Evolutionary conservation across 2,888 invertebrate genomes (phyloP), one percentile per base, ranked within the genome.

Genomic region (Heliconius charithonia): DNA sequence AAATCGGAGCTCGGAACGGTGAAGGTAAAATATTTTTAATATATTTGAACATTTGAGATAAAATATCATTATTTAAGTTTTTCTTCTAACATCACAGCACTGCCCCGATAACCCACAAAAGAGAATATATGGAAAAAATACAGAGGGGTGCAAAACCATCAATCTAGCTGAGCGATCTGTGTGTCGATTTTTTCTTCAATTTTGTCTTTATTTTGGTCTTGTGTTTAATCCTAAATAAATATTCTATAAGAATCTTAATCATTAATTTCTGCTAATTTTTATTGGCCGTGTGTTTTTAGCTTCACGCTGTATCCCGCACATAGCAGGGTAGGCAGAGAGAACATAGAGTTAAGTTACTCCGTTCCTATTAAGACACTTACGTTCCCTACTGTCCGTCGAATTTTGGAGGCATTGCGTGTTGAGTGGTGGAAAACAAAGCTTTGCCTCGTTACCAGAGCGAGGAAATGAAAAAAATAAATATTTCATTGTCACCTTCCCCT

Each of bases 151-250:
- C 12, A 45, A 45, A 27, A 65, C 74, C 74, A 74, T 74, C 74
- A 74, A 74, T 74, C 74, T 65, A 45, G 22, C 74, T 74, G 74
- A 74, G 63, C 74, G 74, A 74, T 74, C 74, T 74, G 1, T 22
- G 22, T 45, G 65, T 65, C 74, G 65, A 45, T 74, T 41, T 74
- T 74, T 65, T 63, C 27, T 63, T 45, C 41, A 27, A 29, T 37
- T 72, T 72, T 32, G 32, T 65, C 45, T 45, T 65, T 29, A 45
- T 74, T 74, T 65, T 65, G 74, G 37, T 41, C 41, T 65, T 65
- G 74, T 56, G 74, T 63, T n/a, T 72, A 56, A 59, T 72, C 56
- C 59, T 37, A 72, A 72, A 72, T 37, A 72, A 69, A 69, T 69
- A 69, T 69, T 6, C n/a, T 69, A n/a, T 6, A 41, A 66, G 32